Evolutionary conservation across 2,113 vertebrate species (phyloP), one percentile per base, ranked within the genome.

Genomic region (Lamprologus callipterus): DNA sequence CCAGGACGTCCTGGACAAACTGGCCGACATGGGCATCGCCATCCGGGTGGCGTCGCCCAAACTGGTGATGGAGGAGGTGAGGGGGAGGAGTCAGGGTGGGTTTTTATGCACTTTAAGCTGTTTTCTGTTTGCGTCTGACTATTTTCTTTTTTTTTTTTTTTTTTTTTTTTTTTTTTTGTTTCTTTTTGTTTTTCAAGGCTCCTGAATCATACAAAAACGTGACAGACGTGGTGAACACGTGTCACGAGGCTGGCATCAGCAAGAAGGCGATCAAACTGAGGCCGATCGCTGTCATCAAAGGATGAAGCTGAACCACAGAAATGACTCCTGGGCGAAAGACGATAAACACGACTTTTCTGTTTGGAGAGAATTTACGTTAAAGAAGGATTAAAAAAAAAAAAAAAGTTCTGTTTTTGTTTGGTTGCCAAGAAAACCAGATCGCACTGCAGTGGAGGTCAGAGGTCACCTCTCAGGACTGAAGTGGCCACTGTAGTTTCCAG

Each of bases 11-110:
- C 94, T 99, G 91, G 98, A 99, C 95, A 99, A 98, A 90, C 93
- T 99, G 94, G 98, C 99, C 17, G 99, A 99, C 88, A 97, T 95
- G 97, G 99, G 99, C 53, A 99, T 99, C 81, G 98, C 99, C 70
- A 99, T 99, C 88, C 96, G 99, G 10, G 99, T 99, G 82, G 99
- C 99, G 8, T 99, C 99, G 1, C 98, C 99, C 23, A 99, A 99
- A 91, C 97, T 99, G 85, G 99, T 99, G 54, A 99, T 99, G 99
- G 99, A 99, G 93, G 99, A 99, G 96, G 99, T 99, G 89, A 96
- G 86, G 31, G 42, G 4, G 16, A 45, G 16, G 45, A 78, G 70
- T 8, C 16, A 31, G 16, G 45, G 10, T 19, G 7, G 9, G 26
- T 49, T 78, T 49, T 19, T 78, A 75, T 28, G 23, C 42, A 19